Percentiles rank a stretch among this genome's conserved stretches.
Evolutionary conservation across 2,113 vertebrate species (phyloP).

Genomic region (Nymphicus hollandicus): DNA sequence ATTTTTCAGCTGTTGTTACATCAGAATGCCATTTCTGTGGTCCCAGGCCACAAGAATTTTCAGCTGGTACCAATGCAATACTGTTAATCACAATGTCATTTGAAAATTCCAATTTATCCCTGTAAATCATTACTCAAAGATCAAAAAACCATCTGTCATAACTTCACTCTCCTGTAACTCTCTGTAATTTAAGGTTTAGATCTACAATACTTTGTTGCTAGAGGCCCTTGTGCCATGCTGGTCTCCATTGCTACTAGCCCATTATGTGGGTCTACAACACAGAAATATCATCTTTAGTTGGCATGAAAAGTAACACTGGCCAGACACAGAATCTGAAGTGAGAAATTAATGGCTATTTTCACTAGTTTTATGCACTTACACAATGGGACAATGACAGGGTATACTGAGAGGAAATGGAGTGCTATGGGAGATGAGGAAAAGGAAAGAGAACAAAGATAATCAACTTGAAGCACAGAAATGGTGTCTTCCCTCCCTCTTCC

Average conservation of each 20-base stretch:
- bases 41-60: not conserved
- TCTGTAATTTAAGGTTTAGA: not conserved
- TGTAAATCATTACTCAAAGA: not conserved
- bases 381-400: not conserved
- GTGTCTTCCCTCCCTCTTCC: not conserved
- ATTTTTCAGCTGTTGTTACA: not conserved
- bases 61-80: not conserved
- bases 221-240: not conserved
- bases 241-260: not conserved
- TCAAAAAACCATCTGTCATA: not conserved
- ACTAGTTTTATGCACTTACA: not conserved
- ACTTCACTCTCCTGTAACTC: not conserved
- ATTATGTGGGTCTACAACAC: not conserved
- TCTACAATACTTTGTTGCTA: not conserved
- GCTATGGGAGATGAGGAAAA: not conserved
- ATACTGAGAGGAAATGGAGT: not conserved
- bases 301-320: not conserved
- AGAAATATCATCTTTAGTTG: not conserved
- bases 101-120: not conserved
- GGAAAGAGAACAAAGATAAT: not conserved
- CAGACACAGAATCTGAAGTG: not conserved
- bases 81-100: not conserved
- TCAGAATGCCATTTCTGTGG: not conserved
- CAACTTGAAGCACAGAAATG: not conserved
- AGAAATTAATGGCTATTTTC: not conserved